Evolutionary conservation across 2,113 vertebrate species (phyloP), one percentile per base, ranked within the genome.

Genomic region (Menidia beryllina): DNA sequence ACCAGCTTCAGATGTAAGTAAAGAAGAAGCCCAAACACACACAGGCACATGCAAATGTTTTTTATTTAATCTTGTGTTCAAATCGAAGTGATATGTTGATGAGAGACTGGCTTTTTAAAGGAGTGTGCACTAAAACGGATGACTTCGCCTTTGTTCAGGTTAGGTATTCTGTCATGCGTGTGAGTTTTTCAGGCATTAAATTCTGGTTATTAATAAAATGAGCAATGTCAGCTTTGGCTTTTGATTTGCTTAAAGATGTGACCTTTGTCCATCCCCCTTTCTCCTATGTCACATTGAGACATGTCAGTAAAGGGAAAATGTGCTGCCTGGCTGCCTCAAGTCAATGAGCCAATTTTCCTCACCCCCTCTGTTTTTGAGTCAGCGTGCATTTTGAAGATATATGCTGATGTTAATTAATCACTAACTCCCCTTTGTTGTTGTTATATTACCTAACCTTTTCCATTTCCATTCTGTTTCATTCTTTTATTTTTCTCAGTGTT

Each of bases 1-100:
- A n/a, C 93, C 93, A 1, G 91, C 88, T 25, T 94, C 93, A 4
- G 93, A 93, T 13, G 93, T 94, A 80, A 92, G 92, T 91, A 54
- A 34, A 50, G 15, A 60, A 57, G 45, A 24, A 41, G 36, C 12
- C 17, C 27, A 60, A 27, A 19, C 47, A 38, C 21, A 47, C 14
- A 47, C 41, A 57, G 34, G 39, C 1, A 53, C 20, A 10, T 34
- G 25, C n/a, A 69, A 1, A 1, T 30, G 5, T 45, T 9, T 15
- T 41, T 41, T 9, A 48, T 36, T 24, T 1, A 12, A 15, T 49
- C 21, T 12, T 48, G 12, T 36, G 24, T 14, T 43, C 30, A 15
- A 54, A 23, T 59, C 50, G 21, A 68, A 10, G 2, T 34, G 7
- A 34, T 6, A 21, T 21, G 9, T 65, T 26, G 24, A 52, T 17